phyloP scores from a whole-genome alignment of 2,797 vertebrate species.

The Malacoctenus gilli region DNA sequence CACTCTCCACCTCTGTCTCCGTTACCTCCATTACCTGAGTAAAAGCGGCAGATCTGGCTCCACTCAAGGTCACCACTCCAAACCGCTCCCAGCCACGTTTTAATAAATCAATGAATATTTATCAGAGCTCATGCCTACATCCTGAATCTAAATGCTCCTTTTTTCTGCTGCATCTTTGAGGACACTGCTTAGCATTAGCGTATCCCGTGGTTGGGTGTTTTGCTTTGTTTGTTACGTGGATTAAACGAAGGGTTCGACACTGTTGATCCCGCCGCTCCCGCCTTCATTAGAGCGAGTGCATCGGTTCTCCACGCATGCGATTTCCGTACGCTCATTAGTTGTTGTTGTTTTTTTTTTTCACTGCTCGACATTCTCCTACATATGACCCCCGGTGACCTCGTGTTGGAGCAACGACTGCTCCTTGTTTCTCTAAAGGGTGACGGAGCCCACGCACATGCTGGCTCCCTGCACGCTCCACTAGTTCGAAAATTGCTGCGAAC shows the following conservation, averaged over 20 bases:
- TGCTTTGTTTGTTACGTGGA: conserved; percentile 54
- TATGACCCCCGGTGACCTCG: conserved; percentile 32
- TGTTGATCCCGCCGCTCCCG: conserved; percentile 22
- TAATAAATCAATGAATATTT: conserved; percentile 86
- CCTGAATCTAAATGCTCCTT: conserved; percentile 68
- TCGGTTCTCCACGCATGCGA: background rate
- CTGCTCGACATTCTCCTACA: conserved; percentile 26
- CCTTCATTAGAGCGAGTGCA: conserved; percentile 46
- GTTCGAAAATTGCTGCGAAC: conserved; percentile 48
- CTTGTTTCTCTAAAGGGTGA: conserved; percentile 31
- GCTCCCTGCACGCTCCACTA: conserved; percentile 27
- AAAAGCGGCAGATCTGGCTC: conserved; percentile 53
- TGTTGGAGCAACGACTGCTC: conserved; percentile 26
- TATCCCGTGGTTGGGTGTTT: conserved; percentile 56
- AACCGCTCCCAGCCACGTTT: conserved; percentile 76
- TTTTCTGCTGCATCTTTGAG: conserved; percentile 62
- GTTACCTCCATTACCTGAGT: conserved; percentile 69
- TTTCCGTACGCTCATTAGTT: conserved; percentile 32
- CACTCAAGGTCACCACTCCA: conserved; percentile 78
- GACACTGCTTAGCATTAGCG: conserved; percentile 30
- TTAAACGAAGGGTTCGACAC: conserved; percentile 57
- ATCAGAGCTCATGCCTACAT: conserved; percentile 66
- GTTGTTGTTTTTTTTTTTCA: too few species aligned
- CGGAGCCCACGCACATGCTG: conserved; percentile 12
- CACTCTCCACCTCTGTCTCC: conserved; percentile 49